Base-by-base conservation (phyloP, 2,797 vertebrate species). In the Spinus olivaceus region DNA sequence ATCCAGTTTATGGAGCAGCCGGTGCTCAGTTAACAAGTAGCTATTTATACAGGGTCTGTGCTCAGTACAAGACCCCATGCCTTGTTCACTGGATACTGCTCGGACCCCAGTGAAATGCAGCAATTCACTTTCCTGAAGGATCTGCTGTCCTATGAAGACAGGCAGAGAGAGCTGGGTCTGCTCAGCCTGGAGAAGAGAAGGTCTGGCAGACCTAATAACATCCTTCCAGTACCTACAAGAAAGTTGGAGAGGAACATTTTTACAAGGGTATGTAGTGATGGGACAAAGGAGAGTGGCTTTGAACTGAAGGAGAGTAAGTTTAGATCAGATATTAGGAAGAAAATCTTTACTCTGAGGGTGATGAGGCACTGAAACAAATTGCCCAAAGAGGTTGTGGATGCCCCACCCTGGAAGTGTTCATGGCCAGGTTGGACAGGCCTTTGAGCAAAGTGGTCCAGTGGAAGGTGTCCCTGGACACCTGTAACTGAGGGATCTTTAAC, bases 31-130 rank as follows among this genome's bases (percentile, higher is more conserved):
- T 94, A 94, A 88, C 73, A 65, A 90, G 41, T 82, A 91, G 80
- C 69, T 96, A 46, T 94, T 93, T 91, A 53, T 90, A 60, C 30
- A 65, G 89, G 54, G 61, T 83, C 81, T 91, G 39, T 37, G 81
- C 70, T 96, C 76, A 42, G 44, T 6, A 0, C 51, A 85, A 80
- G 76, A 91, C 81, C 87, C 79, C 3, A 12, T 42, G 53, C 46
- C 53, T 93, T 81, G 47, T 74, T 85, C 84, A 28, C 47, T 35
- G 39, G 85, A 42, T 42, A 17, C 27, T 59, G 14, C 28, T 83
- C 47, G 72, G 65, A 50, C 42, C 46, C 39, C 3, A 1, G 30
- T 25, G 47, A 35, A n/a, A 63, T 12, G 46, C 50, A 83, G 25
- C 0, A 0, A 72, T 85, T 92, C 37, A 12, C 69, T 81, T 67